Conservation (phyloP, 2,888 invertebrate genomes). For the Eurois occulta region DNA sequence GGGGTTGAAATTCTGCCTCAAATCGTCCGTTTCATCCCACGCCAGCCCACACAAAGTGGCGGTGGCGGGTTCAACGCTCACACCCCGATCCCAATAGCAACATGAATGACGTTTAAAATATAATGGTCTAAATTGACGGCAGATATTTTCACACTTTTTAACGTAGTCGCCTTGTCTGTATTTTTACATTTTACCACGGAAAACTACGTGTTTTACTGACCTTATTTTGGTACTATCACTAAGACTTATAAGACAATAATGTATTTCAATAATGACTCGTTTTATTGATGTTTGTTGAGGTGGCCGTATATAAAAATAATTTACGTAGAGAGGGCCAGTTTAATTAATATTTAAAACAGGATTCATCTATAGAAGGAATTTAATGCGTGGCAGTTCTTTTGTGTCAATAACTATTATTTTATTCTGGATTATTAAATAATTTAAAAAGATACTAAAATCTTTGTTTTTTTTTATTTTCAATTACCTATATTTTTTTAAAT, state of each 20-base stretch:
- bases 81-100: not conserved
- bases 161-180: not conserved
- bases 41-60: constrained; percentile 14
- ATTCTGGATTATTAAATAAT: too few species aligned
- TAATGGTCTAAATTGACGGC: not conserved
- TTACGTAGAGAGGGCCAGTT: not conserved
- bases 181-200: not conserved
- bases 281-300: not conserved
- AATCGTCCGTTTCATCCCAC: constrained; percentile 29
- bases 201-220: not conserved
- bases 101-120: constrained; percentile 28
- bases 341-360: not conserved
- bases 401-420: not conserved
- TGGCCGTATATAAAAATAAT: not conserved
- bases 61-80: constrained; percentile 4
- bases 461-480: not conserved
- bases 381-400: not conserved
- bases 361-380: not conserved
- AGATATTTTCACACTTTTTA: constrained; percentile 3
- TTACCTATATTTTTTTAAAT: too few species aligned
- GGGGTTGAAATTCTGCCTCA: constrained; percentile 9
- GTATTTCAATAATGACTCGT: not conserved
- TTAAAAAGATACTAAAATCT: not conserved
- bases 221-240: not conserved
- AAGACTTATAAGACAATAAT: not conserved